phyloP scores from a whole-genome alignment of 2,113 vertebrate species.

The Epinephelus lanceolatus region DNA sequence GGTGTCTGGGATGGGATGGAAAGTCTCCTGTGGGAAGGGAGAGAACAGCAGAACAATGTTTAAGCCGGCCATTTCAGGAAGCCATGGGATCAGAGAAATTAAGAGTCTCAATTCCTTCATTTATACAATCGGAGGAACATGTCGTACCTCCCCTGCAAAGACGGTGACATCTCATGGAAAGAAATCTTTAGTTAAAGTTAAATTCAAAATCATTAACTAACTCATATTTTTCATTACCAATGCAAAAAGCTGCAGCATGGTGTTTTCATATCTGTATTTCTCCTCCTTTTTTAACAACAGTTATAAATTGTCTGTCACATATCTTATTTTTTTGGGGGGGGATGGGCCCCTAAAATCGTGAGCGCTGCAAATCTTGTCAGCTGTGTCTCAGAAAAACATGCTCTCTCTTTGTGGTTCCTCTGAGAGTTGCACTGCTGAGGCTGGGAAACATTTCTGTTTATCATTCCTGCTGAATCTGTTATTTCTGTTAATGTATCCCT shows the following conservation, averaged over 20 bases:
- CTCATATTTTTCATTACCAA: not conserved
- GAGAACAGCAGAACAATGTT: slow-evolving; percentile 76
- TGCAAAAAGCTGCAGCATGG: not conserved
- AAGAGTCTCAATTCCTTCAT: slow-evolving; percentile 70
- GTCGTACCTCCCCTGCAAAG: slow-evolving; percentile 29
- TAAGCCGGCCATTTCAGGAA: slow-evolving; percentile 76
- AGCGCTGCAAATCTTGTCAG: slow-evolving; percentile 8
- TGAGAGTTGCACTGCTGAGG: not conserved
- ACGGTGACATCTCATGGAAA: slow-evolving; percentile 15
- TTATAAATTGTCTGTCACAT: not conserved
- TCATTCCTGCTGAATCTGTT: slow-evolving; percentile 34
- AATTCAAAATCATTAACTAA: not conserved
- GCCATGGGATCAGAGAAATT: slow-evolving; percentile 74
- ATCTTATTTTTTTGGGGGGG: not conserved
- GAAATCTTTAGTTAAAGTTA: not conserved
- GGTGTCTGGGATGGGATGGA: slow-evolving; percentile 74
- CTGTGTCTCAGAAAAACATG: not conserved
- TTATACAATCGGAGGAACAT: slow-evolving; percentile 64
- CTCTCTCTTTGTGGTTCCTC: slow-evolving; percentile 12
- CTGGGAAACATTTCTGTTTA: slow-evolving; percentile 36
- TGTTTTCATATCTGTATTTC: not conserved
- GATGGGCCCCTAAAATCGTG: not conserved
- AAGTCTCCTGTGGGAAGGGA: slow-evolving; percentile 73
- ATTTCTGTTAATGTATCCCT: slow-evolving; percentile 46
- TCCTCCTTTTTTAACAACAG: not conserved